Conservation (phyloP, 2,113 vertebrate species). For the Sula dactylatra region DNA sequence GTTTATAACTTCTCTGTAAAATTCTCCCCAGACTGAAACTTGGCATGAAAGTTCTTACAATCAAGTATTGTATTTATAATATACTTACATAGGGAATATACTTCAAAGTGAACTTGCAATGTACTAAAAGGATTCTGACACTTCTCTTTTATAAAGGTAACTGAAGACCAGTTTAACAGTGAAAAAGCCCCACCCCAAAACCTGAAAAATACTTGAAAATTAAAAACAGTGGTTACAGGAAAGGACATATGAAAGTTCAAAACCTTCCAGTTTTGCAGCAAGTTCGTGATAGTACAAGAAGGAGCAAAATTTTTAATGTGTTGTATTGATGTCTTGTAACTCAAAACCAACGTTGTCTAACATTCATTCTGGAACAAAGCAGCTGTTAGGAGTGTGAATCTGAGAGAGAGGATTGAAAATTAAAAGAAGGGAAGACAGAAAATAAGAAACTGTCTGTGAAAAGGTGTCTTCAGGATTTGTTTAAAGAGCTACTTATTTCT, state of each 20-base stretch:
- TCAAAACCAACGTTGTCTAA: not conserved
- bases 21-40: not conserved
- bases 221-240: not conserved
- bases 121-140: not conserved
- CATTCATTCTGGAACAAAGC: not conserved
- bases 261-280: not conserved
- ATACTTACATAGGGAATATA: not conserved
- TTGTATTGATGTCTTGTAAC: not conserved
- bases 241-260: not conserved
- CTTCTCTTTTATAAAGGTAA: not conserved
- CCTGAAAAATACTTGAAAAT: not conserved
- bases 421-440: not conserved
- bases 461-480: not conserved
- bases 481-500: not conserved
- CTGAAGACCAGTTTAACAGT: not conserved
- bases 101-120: not conserved
- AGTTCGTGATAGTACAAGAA: not conserved
- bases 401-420: not conserved
- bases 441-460: not conserved
- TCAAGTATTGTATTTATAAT: constrained; percentile 30
- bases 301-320: not conserved
- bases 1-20: constrained; percentile 32
- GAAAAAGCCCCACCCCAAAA: rapidly evolving
- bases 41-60: not conserved
- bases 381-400: not conserved